Conservation (phyloP, 2,888 invertebrate species). For the Ceraclea dissimilis region DNA sequence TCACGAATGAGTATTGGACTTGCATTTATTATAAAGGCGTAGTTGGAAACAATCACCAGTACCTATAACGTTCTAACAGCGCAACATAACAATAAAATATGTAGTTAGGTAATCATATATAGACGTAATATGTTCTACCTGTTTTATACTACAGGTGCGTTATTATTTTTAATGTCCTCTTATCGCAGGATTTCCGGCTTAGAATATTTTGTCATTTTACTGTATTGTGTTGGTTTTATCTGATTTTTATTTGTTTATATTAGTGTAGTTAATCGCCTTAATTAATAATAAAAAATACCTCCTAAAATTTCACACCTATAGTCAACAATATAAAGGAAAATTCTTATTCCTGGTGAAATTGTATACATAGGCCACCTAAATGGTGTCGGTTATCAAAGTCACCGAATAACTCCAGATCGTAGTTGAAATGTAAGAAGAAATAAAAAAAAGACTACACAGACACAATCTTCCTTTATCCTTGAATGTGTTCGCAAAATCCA, state of each 20-base stretch:
- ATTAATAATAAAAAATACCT: no score
- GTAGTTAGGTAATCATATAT: not conserved
- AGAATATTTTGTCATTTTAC: not conserved
- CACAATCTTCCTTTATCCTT: no score
- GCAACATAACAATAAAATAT: not conserved
- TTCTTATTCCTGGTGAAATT: no score
- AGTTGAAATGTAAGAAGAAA: no score
- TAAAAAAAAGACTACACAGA: no score
- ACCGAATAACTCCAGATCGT: no score
- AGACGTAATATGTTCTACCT: no score
- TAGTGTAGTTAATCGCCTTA: not conserved
- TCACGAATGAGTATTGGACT: not conserved
- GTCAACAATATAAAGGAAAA: no score
- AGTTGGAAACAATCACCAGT: not conserved
- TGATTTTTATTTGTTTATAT: not conserved
- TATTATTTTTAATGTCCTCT: conserved; percentile 12
- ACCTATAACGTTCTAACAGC: not conserved
- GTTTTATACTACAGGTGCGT: conserved; percentile 8
- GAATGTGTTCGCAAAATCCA: no score
- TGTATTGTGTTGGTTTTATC: not conserved
- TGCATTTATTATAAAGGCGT: not conserved
- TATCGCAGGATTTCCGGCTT: conserved; percentile 18
- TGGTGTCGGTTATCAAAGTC: no score
- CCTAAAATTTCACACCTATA: no score
- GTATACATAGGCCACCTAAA: no score